These are phyloP conservation scores for Pristionchus japonicus DNA, from an alignment of 2,888 invertebrate species.

Conservation along the genomic window DNA sequence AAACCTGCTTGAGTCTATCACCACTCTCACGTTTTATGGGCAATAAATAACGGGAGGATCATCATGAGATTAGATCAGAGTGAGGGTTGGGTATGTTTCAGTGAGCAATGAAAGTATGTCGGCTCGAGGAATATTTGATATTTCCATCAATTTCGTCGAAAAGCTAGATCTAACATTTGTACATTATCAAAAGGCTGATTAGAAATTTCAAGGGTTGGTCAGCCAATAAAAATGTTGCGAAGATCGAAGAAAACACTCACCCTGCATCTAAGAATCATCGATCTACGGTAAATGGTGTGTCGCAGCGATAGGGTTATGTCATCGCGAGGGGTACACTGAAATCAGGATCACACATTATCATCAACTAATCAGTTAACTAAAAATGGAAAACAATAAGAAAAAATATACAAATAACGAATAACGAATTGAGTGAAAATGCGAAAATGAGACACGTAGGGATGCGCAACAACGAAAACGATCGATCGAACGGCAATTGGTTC, in stretches of 20 bases:
- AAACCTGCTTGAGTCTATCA: neutral
- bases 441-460: neutral
- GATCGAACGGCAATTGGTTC: neutral
- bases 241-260: neutral
- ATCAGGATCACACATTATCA: too few species aligned
- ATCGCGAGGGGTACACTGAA: neutral
- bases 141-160: too few species aligned
- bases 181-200: too few species aligned
- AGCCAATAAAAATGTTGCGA: too few species aligned
- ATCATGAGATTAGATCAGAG: too few species aligned
- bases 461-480: neutral
- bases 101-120: neutral
- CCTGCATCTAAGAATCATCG: slow-evolving; percentile 36
- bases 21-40: neutral
- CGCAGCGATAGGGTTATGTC: neutral
- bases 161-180: too few species aligned
- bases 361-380: neutral
- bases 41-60: slow-evolving; percentile 13
- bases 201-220: too few species aligned
- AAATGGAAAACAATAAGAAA: neutral
- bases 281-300: slow-evolving; percentile 7
- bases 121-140: neutral
- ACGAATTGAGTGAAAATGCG: neutral
- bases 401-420: neutral
- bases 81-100: neutral